phyloP scores from a whole-genome alignment of 2,888 invertebrate genomes.

The Euproctis similis region DNA sequence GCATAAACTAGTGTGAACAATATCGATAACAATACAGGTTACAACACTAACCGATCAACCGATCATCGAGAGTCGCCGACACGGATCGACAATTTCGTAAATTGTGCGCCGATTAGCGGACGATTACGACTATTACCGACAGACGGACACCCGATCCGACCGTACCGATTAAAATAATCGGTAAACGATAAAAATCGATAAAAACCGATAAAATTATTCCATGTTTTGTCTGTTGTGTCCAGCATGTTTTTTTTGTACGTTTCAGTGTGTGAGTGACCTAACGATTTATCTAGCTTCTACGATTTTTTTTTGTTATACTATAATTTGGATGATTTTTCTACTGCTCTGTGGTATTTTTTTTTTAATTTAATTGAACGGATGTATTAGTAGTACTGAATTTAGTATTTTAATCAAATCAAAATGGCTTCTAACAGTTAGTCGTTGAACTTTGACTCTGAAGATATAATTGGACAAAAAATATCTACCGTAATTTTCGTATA shows the following conservation, averaged over 20 bases:
- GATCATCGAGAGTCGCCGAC: slow-evolving; percentile 63
- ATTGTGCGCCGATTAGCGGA: slow-evolving; percentile 73
- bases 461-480: slow-evolving; percentile 1
- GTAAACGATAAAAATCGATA: slow-evolving; percentile 69
- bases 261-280: slow-evolving; percentile 31
- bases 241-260: slow-evolving; percentile 45
- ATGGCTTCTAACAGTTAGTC: slow-evolving; percentile 4
- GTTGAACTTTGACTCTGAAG: slow-evolving; percentile 3
- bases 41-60: slow-evolving; percentile 50
- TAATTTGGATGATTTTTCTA: slow-evolving; percentile 2
- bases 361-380: slow-evolving; percentile 2
- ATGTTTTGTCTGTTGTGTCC: slow-evolving; percentile 42
- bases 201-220: slow-evolving; percentile 65
- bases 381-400: slow-evolving; percentile 5
- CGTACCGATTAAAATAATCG: slow-evolving; percentile 72
- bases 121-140: slow-evolving; percentile 72
- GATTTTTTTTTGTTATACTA: slow-evolving; percentile 6
- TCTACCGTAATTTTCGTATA: not conserved
- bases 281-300: slow-evolving; percentile 23
- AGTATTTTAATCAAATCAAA: slow-evolving; percentile 6
- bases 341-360: slow-evolving; percentile 1
- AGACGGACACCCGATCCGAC: slow-evolving; percentile 68
- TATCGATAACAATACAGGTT: slow-evolving; percentile 37
- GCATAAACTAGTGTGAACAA: slow-evolving; percentile 8
- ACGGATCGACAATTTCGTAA: slow-evolving; percentile 74